Evolutionary conservation across 2,113 vertebrate species (phyloP).

Genomic region (Nerophis lumbriciformis): DNA sequence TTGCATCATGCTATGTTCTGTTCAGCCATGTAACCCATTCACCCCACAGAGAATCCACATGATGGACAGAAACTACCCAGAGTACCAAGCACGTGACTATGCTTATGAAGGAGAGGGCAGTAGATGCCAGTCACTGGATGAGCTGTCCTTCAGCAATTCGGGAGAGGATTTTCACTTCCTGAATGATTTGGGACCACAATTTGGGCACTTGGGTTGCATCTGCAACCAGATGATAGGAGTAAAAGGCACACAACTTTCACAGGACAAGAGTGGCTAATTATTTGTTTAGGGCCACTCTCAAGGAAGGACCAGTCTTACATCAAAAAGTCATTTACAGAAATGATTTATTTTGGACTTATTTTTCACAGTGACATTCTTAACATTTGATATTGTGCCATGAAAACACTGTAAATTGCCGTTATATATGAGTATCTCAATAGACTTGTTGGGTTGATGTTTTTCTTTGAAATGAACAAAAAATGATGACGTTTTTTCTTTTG

Average conservation of each 20-base stretch:
- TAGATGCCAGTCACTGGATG: slow-evolving; percentile 42
- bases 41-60: slow-evolving; percentile 55
- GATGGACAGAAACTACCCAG: not conserved
- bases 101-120: slow-evolving; percentile 65
- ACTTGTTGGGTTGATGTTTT: not conserved
- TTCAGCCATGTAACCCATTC: not conserved
- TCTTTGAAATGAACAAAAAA: not conserved
- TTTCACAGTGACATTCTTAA: not conserved
- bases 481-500: not conserved
- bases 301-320: not conserved
- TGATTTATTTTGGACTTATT: slow-evolving; percentile 1
- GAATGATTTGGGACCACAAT: slow-evolving; percentile 60
- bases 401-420: not conserved
- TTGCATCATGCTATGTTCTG: not conserved
- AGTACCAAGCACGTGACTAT: slow-evolving; percentile 48
- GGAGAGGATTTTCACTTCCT: slow-evolving; percentile 53
- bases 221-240: slow-evolving; percentile 27
- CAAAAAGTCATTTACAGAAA: not conserved
- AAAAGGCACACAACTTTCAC: slow-evolving; percentile 35
- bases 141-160: slow-evolving; percentile 35
- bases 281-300: not conserved
- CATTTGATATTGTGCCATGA: not conserved
- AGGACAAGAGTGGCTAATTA: not conserved
- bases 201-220: slow-evolving; percentile 52
- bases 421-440: not conserved